Evolutionary conservation across 1,140 invertebrate genomes (phyloP).

Genomic region (Probaryconus sp.): DNA sequence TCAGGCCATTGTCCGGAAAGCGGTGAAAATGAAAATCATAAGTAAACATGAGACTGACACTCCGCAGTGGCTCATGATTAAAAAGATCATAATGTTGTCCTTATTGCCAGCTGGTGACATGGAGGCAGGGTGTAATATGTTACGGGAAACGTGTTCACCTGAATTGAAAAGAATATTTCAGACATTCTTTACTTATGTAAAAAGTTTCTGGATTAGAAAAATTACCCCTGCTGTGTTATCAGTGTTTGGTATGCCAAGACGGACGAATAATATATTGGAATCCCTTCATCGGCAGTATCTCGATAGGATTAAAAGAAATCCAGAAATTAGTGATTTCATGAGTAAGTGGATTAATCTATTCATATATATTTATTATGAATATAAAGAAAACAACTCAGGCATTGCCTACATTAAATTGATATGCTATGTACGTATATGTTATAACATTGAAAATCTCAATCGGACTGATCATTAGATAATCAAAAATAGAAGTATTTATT

Average conservation of each 20-base stretch:
- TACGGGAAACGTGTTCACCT: background rate
- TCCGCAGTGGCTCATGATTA: background rate
- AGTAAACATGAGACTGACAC: background rate
- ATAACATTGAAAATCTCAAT: too few species aligned
- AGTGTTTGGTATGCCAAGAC: background rate
- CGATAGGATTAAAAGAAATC: background rate
- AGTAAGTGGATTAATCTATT: too few species aligned
- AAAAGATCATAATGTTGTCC: slow-evolving; percentile 4
- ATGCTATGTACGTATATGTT: too few species aligned
- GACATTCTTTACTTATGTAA: background rate
- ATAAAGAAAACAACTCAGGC: too few species aligned
- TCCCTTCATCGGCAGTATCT: slow-evolving; percentile 3
- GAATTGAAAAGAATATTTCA: background rate
- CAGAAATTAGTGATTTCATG: too few species aligned
- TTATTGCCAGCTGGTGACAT: background rate
- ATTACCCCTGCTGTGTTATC: slow-evolving; percentile 1
- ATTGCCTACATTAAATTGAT: too few species aligned
- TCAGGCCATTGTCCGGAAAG: slow-evolving; percentile 4
- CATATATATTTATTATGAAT: too few species aligned
- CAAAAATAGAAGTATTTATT: too few species aligned
- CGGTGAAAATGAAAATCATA: background rate
- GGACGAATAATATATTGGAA: slow-evolving; percentile 7
- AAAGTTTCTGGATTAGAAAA: background rate
- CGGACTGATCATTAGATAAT: too few species aligned
- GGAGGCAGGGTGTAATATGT: background rate